Evolutionary conservation across 1,140 invertebrate species (phyloP).

Genomic region (Conus ventricosus): DNA sequence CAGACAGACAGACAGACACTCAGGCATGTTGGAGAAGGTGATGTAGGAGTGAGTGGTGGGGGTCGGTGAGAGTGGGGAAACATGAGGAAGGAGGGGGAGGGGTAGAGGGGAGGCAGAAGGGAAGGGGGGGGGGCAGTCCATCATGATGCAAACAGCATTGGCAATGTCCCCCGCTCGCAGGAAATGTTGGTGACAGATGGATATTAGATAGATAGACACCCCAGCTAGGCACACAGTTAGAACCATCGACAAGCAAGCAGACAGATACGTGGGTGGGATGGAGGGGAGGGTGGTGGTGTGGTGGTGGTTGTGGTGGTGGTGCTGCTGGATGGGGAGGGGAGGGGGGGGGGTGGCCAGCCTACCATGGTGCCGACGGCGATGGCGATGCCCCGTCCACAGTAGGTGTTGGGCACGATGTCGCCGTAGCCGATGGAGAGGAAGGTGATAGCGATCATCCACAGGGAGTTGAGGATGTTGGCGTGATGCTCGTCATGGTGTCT

Average conservation of each 20-base stretch:
- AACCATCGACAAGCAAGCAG: too few species aligned
- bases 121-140: not conserved
- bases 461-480: slow-evolving; percentile 97
- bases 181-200: too few species aligned
- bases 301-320: too few species aligned
- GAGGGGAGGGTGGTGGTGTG: too few species aligned
- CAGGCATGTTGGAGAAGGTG: not conserved
- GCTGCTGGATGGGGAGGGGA: too few species aligned
- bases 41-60: too few species aligned
- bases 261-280: too few species aligned
- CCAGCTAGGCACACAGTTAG: too few species aligned
- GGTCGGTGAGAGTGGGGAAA: not conserved
- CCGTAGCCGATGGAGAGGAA: slow-evolving; percentile 99
- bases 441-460: slow-evolving; percentile 98
- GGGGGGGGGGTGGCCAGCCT: not conserved
- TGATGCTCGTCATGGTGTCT: slow-evolving; percentile 79
- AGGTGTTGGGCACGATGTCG: slow-evolving; percentile 99
- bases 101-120: not conserved
- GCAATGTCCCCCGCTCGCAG: too few species aligned
- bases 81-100: not conserved
- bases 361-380: slow-evolving; percentile 79
- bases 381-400: slow-evolving; percentile 98
- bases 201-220: too few species aligned
- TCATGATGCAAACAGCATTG: too few species aligned
- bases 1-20: not conserved